Evolutionary conservation across 2,888 invertebrate species (phyloP), one percentile per base, ranked within the genome.

Genomic region (Sesia apiformis): DNA sequence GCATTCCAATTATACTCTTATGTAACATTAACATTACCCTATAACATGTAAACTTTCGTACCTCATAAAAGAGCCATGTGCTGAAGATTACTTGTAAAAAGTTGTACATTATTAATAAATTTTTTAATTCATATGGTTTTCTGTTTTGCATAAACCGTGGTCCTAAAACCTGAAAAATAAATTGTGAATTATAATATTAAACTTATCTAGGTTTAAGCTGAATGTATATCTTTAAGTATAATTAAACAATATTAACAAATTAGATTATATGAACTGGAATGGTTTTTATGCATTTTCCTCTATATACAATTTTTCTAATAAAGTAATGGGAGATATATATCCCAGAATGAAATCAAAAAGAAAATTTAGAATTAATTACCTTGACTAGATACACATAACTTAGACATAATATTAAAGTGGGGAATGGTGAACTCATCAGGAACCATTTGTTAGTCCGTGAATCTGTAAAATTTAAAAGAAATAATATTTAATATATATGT

Each of bases 381-480:
- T 96, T 97, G 81, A 98, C 98, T 86, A 96, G 84, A 90, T 95
- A 94, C 70, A 98, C 94, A 90, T 98, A 98, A 76, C 92, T 87
- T 79, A 97, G 88, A 90, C 97, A 98, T 86, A 97, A 94, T 81
- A 94, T 90, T 83, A 97, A 90, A 67, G 98, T 98, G 72, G 98
- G 97, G 76, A 96, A 93, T 60, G 98, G 98, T 67, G 96, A 96
- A 75, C 95, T 94, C 97, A 98, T 98, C 90, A 98, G 91, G 73
- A 95, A 93, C 96, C 96, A 98, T 84, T 94, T 93, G 84, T 95
- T 96, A 71, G 97, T 96, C 78, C 98, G 92, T 61, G 93, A 91
- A 91, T 96, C 96, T 96, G 91, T 66, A 92, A 92, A 68, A 56
- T 46, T 7, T 23, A 46, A 46, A 23, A 23, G 23, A 23, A 23